Evolutionary conservation across 2,113 vertebrate species (phyloP).

Genomic region (Equus quagga): DNA sequence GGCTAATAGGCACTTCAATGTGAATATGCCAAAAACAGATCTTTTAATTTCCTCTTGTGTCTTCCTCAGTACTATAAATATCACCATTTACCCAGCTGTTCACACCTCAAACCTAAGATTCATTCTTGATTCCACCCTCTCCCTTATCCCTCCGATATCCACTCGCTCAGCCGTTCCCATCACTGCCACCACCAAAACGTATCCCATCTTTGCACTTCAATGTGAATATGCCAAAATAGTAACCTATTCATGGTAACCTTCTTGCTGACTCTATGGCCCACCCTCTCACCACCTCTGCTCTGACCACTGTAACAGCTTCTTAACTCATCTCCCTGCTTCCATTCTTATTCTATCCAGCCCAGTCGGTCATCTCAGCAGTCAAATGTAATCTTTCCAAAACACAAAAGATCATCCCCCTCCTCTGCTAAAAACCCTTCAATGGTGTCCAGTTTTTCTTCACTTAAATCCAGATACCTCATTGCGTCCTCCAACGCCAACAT

Average conservation of each 20-base stretch:
- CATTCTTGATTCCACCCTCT: neutral
- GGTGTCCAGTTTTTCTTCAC: neutral
- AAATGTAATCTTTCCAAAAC: neutral
- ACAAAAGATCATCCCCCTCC: neutral
- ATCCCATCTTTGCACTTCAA: neutral
- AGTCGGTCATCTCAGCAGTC: neutral
- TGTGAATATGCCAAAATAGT: no score
- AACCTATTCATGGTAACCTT: no score
- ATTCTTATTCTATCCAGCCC: neutral
- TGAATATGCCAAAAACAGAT: neutral
- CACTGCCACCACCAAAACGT: neutral
- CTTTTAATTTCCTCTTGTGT: neutral
- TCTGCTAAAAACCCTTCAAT: neutral
- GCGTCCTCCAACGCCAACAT: neutral
- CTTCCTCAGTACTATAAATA: neutral
- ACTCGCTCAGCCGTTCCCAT: neutral
- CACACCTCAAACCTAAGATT: neutral
- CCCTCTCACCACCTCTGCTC: neutral
- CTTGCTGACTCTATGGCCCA: neutral
- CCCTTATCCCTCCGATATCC: neutral
- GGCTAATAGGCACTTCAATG: neutral
- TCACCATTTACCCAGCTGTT: neutral
- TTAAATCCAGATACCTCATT: neutral
- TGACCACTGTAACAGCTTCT: neutral
- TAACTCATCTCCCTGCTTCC: neutral